These are phyloP conservation scores for Spea multiplicata DNA, from an alignment of 2,113 vertebrate genomes.

Conservation along the genomic window DNA sequence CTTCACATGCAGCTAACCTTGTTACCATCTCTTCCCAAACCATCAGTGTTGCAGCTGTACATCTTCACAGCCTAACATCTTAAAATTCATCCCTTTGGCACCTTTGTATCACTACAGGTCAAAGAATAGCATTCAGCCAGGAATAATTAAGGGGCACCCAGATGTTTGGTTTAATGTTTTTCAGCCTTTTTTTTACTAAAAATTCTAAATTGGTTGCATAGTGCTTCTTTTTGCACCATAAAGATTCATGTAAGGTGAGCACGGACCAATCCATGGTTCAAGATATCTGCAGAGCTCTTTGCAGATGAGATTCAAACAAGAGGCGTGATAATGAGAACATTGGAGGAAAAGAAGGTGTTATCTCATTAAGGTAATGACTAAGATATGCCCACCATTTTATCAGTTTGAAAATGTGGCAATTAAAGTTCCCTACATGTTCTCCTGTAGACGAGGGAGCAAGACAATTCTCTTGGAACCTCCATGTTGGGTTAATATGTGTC, in stretches of 20 bases:
- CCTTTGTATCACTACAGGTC: conserved; percentile 78
- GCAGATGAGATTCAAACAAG: conserved; percentile 80
- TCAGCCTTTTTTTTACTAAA: conserved; percentile 55
- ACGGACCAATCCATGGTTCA: conserved; percentile 13
- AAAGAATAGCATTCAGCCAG: conserved; percentile 77
- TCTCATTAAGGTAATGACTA: conserved; percentile 98
- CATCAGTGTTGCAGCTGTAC: conserved; percentile 79
- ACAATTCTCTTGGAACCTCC: conserved; percentile 76
- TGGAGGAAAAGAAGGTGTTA: conserved; percentile 92
- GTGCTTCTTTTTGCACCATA: conserved; percentile 50
- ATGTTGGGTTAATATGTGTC: conserved; percentile 78
- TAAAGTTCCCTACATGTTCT: conserved; percentile 87
- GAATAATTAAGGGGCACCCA: conserved; percentile 82
- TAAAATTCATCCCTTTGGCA: conserved; percentile 90
- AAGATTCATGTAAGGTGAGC: conserved; percentile 54
- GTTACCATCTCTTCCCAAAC: conserved; percentile 80
- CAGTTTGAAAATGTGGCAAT: conserved; percentile 94
- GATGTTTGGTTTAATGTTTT: conserved; percentile 74
- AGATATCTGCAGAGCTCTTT: conserved; percentile 65
- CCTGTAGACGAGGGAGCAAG: conserved; percentile 79
- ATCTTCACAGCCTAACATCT: conserved; percentile 83
- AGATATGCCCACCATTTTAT: conserved; percentile 90
- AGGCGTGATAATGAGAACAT: conserved; percentile 93
- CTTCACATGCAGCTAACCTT: conserved; percentile 88
- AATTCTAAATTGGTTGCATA: conserved; percentile 54